These are phyloP conservation scores for Tichodroma muraria DNA, from an alignment of 2,113 vertebrate species.

Conservation along the genomic window DNA sequence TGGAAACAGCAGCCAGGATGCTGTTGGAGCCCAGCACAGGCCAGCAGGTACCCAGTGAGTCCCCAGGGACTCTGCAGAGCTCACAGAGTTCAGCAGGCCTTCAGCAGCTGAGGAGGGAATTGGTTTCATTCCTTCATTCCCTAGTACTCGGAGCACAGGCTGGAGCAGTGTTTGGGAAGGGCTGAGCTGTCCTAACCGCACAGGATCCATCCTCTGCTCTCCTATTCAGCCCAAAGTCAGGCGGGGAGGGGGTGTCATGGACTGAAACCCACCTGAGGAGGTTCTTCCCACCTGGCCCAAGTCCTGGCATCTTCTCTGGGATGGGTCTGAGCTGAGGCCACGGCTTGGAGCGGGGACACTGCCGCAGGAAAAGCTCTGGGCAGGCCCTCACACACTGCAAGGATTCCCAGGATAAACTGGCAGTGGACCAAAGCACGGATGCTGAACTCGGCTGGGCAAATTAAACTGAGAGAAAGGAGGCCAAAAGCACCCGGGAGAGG, in stretches of 20 bases:
- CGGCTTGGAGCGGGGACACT: background rate
- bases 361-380: background rate
- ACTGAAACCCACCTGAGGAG: background rate
- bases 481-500: background rate
- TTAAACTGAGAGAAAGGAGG: background rate
- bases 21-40: background rate
- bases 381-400: rapidly evolving
- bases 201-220: background rate
- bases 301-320: background rate
- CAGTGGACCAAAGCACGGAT: rapidly evolving
- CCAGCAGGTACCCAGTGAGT: background rate
- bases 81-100: background rate
- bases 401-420: background rate
- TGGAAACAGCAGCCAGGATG: background rate
- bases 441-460: background rate
- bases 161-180: background rate
- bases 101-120: background rate
- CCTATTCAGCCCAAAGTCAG: background rate
- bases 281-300: background rate
- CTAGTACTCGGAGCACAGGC: background rate
- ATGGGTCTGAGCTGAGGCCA: background rate
- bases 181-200: background rate
- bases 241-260: rapidly evolving
- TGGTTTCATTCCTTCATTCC: background rate
- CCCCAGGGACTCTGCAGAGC: background rate